Percentiles rank a stretch among this genome's conserved stretches.
Conservation (phyloP, 2,888 invertebrate species). For the Agelastica alni region DNA sequence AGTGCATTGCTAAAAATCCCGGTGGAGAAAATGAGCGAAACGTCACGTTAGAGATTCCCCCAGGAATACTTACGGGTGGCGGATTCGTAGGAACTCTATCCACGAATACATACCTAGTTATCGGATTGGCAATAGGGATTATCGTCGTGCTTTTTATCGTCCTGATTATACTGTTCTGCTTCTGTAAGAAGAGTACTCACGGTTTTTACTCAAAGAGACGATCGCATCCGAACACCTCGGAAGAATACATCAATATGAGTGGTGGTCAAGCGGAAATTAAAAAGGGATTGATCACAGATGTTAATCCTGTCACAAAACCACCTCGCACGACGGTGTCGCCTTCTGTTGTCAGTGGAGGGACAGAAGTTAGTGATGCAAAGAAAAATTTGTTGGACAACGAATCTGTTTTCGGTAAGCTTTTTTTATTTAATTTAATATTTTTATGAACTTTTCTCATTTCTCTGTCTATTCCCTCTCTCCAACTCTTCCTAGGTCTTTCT, state of each 20-base stretch:
- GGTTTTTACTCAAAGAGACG: conserved; percentile 44
- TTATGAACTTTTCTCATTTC: neutral
- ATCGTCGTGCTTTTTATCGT: conserved; percentile 58
- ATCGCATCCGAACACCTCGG: conserved; percentile 47
- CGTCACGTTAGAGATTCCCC: conserved; percentile 63
- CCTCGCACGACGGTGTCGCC: conserved; percentile 78
- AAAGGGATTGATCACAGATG: conserved; percentile 80
- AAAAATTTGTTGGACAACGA: conserved; percentile 80
- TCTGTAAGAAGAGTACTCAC: conserved; percentile 48
- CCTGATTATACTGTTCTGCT: conserved; percentile 53
- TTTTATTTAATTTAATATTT: neutral
- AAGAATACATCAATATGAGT: conserved; percentile 68
- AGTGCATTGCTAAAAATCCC: conserved; percentile 79
- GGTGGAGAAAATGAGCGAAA: conserved; percentile 81
- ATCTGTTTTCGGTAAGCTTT: conserved; percentile 65
- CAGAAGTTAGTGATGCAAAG: conserved; percentile 82
- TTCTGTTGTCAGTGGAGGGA: conserved; percentile 72
- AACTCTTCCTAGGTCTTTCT: no score
- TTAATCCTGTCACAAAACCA: conserved; percentile 84
- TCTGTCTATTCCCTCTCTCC: no score
- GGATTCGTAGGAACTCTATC: conserved; percentile 36
- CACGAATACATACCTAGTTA: conserved; percentile 57
- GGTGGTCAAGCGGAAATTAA: conserved; percentile 83
- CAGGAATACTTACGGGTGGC: conserved; percentile 33
- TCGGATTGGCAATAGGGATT: conserved; percentile 58